Conservation (phyloP, 1,140 invertebrate species). For the Carposina sasakii region DNA sequence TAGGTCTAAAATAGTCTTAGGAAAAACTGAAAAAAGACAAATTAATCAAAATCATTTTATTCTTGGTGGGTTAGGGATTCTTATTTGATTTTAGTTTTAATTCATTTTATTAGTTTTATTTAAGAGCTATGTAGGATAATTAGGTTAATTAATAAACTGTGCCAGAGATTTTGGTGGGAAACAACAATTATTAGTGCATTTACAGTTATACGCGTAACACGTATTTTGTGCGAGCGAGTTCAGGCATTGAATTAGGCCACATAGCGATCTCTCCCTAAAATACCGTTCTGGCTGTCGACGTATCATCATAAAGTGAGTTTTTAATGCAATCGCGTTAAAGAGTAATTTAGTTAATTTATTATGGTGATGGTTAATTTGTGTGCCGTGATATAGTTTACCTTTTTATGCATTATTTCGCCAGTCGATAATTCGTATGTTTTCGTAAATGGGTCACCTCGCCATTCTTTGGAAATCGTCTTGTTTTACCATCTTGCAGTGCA, state of each 20-base stretch:
- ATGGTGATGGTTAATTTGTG: conserved; percentile 29
- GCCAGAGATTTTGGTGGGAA: conserved; percentile 41
- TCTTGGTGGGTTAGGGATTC: no score
- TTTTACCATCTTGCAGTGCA: no score
- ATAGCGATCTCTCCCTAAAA: conserved; percentile 74
- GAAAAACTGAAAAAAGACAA: no score
- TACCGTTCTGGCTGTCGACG: conserved; percentile 73
- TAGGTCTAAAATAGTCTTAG: no score
- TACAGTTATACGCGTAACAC: conserved; percentile 72
- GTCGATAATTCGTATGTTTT: conserved; percentile 69
- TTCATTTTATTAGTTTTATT: no score
- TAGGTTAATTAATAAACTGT: no score
- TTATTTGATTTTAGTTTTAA: no score
- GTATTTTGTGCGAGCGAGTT: conserved; percentile 73
- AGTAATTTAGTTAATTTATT: conserved; percentile 14
- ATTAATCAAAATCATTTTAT: no score
- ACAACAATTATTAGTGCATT: conserved; percentile 65
- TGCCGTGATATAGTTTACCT: conserved; percentile 47
- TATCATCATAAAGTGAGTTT: conserved; percentile 59
- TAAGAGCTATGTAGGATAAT: no score
- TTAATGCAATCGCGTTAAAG: conserved; percentile 31
- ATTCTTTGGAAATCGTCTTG: conserved; percentile 52
- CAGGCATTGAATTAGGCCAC: conserved; percentile 73
- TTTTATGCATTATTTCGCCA: conserved; percentile 58
- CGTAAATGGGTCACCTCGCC: conserved; percentile 71